A percentile compares a stretch with the other conserved stretches of the same genome.
Conservation (phyloP, 2,113 vertebrate genomes). For the Varanus salvator region DNA sequence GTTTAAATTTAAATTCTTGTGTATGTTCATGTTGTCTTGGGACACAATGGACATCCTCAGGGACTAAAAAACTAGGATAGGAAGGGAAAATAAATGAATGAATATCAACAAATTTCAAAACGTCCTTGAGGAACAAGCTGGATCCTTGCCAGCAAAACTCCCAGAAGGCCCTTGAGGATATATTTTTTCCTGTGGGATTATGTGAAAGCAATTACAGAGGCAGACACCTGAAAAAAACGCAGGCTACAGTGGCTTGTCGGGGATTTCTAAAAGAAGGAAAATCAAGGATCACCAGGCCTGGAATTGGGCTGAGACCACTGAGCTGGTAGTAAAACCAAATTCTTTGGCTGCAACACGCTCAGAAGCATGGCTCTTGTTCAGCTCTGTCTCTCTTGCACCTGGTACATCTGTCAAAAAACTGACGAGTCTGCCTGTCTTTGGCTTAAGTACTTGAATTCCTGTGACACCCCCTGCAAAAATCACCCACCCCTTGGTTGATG, state of each 20-base stretch:
- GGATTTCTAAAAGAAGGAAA: too few species aligned
- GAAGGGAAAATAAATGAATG: background rate
- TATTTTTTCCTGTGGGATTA: background rate
- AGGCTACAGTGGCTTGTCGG: background rate
- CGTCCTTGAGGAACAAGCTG: background rate
- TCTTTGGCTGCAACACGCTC: too few species aligned
- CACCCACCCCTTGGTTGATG: background rate
- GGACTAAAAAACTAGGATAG: too few species aligned
- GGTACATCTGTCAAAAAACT: background rate
- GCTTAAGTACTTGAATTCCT: background rate
- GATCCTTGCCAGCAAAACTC: rapidly evolving
- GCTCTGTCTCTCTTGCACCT: background rate
- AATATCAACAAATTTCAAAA: background rate
- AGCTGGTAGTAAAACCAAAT: too few species aligned
- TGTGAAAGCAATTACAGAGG: background rate
- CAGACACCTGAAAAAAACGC: too few species aligned
- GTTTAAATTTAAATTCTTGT: background rate
- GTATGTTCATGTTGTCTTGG: background rate
- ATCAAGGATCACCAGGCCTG: too few species aligned
- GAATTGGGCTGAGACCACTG: too few species aligned
- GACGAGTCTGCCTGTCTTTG: background rate
- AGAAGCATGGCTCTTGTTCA: too few species aligned
- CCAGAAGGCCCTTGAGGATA: background rate
- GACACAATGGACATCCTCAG: background rate
- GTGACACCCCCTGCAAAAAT: background rate